Evolutionary conservation across 2,797 vertebrate genomes (phyloP).

Genomic region (Alosa sapidissima): DNA sequence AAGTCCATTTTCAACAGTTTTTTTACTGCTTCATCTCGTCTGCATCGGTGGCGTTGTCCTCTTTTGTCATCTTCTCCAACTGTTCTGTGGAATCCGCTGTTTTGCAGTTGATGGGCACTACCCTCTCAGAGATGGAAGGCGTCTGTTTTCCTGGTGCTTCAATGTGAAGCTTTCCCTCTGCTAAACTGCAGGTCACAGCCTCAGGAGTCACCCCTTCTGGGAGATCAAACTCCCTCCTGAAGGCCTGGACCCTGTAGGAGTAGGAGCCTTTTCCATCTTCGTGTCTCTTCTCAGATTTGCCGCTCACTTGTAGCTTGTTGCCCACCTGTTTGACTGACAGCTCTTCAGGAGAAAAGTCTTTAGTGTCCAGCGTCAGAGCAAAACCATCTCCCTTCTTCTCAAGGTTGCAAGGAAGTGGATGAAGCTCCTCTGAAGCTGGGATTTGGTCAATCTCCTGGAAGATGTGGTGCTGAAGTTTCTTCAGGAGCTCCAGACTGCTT

Average conservation of each 20-base stretch:
- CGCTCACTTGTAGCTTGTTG: constrained; percentile 29
- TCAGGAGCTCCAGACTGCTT: neutral
- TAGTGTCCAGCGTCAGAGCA: constrained; percentile 51
- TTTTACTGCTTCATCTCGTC: no score
- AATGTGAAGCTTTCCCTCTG: no score
- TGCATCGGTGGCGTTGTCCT: no score
- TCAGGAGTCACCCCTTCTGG: constrained; percentile 56
- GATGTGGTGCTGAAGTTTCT: neutral
- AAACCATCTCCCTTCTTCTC: constrained; percentile 37
- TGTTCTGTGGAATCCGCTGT: no score
- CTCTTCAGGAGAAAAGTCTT: constrained; percentile 55
- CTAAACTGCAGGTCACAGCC: constrained; percentile 6
- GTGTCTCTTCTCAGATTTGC: constrained; percentile 48
- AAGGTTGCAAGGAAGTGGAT: neutral
- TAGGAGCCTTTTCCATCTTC: constrained; percentile 56
- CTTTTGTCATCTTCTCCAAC: no score
- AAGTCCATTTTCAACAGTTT: no score
- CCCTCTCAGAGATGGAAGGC: no score
- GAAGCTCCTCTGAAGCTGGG: neutral
- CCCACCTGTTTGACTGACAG: constrained; percentile 43
- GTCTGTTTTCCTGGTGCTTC: no score
- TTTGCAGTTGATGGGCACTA: no score
- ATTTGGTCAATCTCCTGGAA: neutral
- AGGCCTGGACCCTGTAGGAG: constrained; percentile 64
- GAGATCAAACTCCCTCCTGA: constrained; percentile 61